These are phyloP conservation scores for Phasianus colchicus DNA, from an alignment of 2,113 vertebrate species.

Conservation along the genomic window DNA sequence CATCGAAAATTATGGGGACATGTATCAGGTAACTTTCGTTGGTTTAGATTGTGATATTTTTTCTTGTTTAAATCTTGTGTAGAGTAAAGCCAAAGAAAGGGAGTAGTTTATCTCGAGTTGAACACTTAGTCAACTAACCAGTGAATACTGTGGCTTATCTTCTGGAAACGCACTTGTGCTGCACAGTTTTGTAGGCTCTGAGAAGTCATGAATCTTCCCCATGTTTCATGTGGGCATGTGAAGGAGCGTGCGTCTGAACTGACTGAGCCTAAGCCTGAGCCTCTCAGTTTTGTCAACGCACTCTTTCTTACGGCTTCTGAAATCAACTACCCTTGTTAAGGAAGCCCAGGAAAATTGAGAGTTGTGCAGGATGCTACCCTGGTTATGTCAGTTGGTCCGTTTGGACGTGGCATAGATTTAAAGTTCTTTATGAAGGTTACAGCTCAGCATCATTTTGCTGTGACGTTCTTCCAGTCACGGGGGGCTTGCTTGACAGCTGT, in stretches of 20 bases:
- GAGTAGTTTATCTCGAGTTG: not conserved
- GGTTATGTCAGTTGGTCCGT: rapidly evolving
- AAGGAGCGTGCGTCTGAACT: too few relatives aligned
- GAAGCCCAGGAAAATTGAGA: rapidly evolving
- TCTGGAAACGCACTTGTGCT: not conserved
- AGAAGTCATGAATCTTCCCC: not conserved
- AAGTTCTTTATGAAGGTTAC: not conserved
- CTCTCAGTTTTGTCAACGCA: not conserved
- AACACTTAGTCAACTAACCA: not conserved
- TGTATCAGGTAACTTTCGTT: slow-evolving; percentile 80
- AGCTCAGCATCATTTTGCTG: not conserved
- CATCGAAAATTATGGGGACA: slow-evolving; percentile 87
- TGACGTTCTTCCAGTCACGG: too few relatives aligned
- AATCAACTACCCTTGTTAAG: not conserved
- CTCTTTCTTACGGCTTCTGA: not conserved
- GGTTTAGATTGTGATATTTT: not conserved
- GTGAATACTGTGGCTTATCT: not conserved
- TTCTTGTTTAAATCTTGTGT: too few relatives aligned
- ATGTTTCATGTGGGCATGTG: rapidly evolving
- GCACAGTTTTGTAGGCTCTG: not conserved
- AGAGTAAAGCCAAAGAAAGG: not conserved
- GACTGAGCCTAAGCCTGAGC: not conserved
- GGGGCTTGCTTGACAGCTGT: too few relatives aligned
- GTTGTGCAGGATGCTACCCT: not conserved
- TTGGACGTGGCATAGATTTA: too few relatives aligned